Percentiles rank a stretch among this genome's conserved stretches.
These are phyloP conservation scores for Cepphus grylle DNA, from an alignment of 2,113 vertebrate species.

Conservation along the genomic window DNA sequence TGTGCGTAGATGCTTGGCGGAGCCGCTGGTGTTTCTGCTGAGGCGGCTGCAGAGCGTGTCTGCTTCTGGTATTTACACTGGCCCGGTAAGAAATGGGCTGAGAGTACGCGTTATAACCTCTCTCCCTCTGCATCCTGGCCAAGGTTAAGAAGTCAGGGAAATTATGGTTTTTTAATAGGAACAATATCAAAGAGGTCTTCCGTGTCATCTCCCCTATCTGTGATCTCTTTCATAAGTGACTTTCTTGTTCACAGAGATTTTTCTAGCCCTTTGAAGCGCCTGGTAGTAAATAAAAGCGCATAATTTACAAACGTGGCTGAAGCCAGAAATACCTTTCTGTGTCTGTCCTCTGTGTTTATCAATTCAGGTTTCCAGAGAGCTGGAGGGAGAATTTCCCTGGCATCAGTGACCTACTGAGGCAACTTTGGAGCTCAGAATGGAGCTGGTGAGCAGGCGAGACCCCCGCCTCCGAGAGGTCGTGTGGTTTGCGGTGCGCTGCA, in stretches of 20 bases:
- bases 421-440: not conserved
- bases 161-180: not conserved
- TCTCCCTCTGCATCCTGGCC: not conserved
- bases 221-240: not conserved
- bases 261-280: not conserved
- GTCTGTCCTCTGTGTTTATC: not conserved
- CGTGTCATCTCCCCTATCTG: not conserved
- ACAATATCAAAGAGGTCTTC: not conserved
- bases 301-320: not conserved
- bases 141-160: not conserved
- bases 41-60: not conserved
- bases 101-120: not conserved
- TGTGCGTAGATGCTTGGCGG: not conserved
- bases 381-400: not conserved
- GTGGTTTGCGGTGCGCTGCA: slow-evolving; percentile 79
- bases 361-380: slow-evolving; percentile 9
- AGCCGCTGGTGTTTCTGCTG: not conserved
- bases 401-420: not conserved
- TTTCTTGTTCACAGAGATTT: not conserved
- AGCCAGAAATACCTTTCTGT: not conserved
- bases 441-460: slow-evolving; percentile 38
- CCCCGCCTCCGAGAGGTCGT: slow-evolving; percentile 72
- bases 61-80: not conserved
- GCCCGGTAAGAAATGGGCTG: not conserved
- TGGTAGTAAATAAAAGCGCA: not conserved